Base-by-base conservation (phyloP, 2,888 invertebrate species). In the Platycnemis pennipes region DNA sequence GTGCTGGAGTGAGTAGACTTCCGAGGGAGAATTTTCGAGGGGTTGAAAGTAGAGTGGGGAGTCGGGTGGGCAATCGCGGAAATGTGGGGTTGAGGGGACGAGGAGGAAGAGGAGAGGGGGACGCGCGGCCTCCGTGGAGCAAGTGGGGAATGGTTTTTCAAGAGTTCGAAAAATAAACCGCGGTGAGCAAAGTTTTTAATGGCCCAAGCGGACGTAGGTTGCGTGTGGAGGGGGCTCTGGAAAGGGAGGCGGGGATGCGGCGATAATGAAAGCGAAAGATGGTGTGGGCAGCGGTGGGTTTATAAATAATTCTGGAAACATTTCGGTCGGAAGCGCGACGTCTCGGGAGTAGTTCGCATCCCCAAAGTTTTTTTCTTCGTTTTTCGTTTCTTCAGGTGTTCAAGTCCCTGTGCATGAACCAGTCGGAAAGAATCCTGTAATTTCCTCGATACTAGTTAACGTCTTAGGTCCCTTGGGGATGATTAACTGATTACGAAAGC, bases 251-350 rank as follows among this genome's bases (percentile, higher is more conserved):
- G 37, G 37, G 0, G 77, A 2, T 11, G 77, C 37, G 49, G 77
- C 77, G 77, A 77, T 77, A 77, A 77, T 77, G 77, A 77, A 77
- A 77, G 77, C 77, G 77, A 77, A 77, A 77, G 77, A 77, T 37
- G 77, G 77, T 31, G 77, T 37, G 77, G 77, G 19, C 13, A 19
- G 49, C 49, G 37, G 77, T 31, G 26, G 37, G 77, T 77, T 77
- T 77, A 77, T 77, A 77, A 77, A 77, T 77, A 77, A 77, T 77
- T 77, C 37, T 77, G 77, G 77, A 77, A 77, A 77, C 37, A 77
- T 77, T 77, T 77, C 77, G 77, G 77, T 77, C 77, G 77, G 77
- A 77, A 37, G 77, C 77, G 77, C 77, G 77, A 77, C 77, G 77
- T 77, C 37, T 77, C 77, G 26, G 37, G 13, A 77, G 77, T 37